Evolutionary conservation across 2,797 vertebrate genomes (phyloP), one percentile per base, ranked within the genome.

Genomic region (Neostethus bicornis): DNA sequence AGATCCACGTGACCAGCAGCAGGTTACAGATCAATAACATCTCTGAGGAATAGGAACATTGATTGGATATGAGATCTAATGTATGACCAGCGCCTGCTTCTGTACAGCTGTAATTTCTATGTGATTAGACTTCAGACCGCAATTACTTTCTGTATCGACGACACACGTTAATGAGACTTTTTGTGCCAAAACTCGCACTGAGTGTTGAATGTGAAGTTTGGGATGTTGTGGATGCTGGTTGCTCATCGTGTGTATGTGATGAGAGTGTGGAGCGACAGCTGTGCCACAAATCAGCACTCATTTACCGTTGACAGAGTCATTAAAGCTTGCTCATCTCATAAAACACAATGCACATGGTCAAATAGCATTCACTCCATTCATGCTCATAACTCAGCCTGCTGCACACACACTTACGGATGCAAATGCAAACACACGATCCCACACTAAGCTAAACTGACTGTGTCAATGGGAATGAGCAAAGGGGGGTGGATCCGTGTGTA

Each of bases 271-370:
- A 85, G 77, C 61, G 66, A 87, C 86, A 89, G 86, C 85, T 89
- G 87, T 79, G 80, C 86, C 57, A 88, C 89, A 90, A 92, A 90
- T 91, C 88, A 90, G 85, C 84, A 71, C 64, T 84, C 83, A 88
- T 90, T 90, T 90, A 86, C 83, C 84, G 79, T 80, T 89, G 90
- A 91, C 89, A 89, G 87, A 86, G 74, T 91, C 86, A 91, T 92
- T 91, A 90, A 85, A 83, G 72, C 66, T 77, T 81, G 82, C 86
- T 90, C 85, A 86, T 90, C 87, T 87, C 85, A 87, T 90, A 85
- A 89, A 90, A 71, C 83, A 87, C 83, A 77, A 83, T 63, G 74
- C 83, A 78, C 75, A 64, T 54, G 83, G 83, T 86, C 86, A 85
- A 81, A 86, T 75, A 76, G 58, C 67, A 81, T 78, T 74, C 77